Evolutionary conservation across 2,797 vertebrate species (phyloP).

Genomic region (Cyprinella venusta): DNA sequence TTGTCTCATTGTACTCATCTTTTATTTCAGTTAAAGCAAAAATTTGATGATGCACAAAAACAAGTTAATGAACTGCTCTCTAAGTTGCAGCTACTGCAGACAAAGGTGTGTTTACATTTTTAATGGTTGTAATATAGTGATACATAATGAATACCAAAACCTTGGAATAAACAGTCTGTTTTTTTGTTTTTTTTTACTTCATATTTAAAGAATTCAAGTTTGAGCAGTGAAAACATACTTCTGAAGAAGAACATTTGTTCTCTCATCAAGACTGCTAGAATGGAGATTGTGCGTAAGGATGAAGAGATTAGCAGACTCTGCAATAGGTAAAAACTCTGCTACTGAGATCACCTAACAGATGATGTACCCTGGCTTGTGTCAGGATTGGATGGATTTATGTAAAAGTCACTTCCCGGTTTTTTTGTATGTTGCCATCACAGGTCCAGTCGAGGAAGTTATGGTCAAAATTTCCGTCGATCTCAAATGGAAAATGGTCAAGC

Average conservation of each 20-base stretch:
- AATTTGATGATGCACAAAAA: constrained; percentile 87
- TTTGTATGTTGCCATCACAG: constrained; percentile 36
- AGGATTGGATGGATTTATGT: background rate
- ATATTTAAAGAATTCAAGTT: constrained; percentile 81
- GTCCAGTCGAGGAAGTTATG: constrained; percentile 31
- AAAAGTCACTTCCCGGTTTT: background rate
- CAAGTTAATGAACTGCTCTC: constrained; percentile 87
- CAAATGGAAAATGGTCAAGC: constrained; percentile 51
- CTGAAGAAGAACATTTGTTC: constrained; percentile 97
- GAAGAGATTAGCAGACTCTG: constrained; percentile 90
- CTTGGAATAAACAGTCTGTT: background rate
- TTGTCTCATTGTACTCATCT: constrained; percentile 43
- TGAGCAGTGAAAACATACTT: constrained; percentile 87
- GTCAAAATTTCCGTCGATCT: constrained; percentile 52
- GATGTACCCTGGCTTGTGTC: background rate
- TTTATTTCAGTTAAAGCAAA: constrained; percentile 82
- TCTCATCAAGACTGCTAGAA: constrained; percentile 91
- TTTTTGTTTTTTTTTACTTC: background rate
- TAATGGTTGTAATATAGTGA: background rate
- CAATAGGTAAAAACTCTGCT: constrained; percentile 76
- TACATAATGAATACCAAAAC: background rate
- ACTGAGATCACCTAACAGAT: background rate
- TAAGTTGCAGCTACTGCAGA: constrained; percentile 87
- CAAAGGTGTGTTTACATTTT: constrained; percentile 78
- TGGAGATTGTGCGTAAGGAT: constrained; percentile 93